Evolutionary conservation across 2,888 invertebrate species (phyloP).

Genomic region (Phengaris alcon): DNA sequence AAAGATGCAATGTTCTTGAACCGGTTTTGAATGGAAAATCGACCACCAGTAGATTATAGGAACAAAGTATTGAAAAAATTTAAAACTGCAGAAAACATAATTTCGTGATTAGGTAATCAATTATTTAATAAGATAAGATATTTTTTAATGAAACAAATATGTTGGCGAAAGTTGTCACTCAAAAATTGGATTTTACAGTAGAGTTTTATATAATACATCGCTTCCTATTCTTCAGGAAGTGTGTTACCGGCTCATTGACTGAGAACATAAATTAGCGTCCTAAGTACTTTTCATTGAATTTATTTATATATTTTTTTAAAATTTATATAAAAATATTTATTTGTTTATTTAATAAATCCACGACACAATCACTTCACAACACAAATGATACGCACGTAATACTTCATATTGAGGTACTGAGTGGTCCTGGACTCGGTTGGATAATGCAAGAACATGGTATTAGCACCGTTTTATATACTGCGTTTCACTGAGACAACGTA

Average conservation of each 20-base stretch:
- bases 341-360: slow-evolving; percentile 31
- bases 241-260: slow-evolving; percentile 48
- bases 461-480: slow-evolving; percentile 77
- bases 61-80: too few relatives aligned
- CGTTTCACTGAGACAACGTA: slow-evolving; percentile 61
- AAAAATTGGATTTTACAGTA: slow-evolving; percentile 27
- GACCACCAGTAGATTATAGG: neutral
- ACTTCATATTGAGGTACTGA: slow-evolving; percentile 61
- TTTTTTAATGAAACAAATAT: neutral
- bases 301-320: neutral
- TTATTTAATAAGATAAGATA: neutral
- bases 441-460: slow-evolving; percentile 70
- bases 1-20: neutral
- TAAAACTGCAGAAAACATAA: too few relatives aligned
- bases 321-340: neutral
- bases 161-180: neutral
- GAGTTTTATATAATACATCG: slow-evolving; percentile 54
- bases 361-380: slow-evolving; percentile 41
- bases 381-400: slow-evolving; percentile 67
- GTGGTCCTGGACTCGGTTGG: slow-evolving; percentile 66
- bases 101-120: too few relatives aligned
- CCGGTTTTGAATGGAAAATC: neutral
- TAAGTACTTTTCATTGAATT: neutral
- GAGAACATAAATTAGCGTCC: slow-evolving; percentile 34
- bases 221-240: slow-evolving; percentile 60